A percentile compares a stretch with the other conserved stretches of the same genome.
Evolutionary conservation across 2,888 invertebrate genomes (phyloP).

Genomic region (Linnaemya vulpina): DNA sequence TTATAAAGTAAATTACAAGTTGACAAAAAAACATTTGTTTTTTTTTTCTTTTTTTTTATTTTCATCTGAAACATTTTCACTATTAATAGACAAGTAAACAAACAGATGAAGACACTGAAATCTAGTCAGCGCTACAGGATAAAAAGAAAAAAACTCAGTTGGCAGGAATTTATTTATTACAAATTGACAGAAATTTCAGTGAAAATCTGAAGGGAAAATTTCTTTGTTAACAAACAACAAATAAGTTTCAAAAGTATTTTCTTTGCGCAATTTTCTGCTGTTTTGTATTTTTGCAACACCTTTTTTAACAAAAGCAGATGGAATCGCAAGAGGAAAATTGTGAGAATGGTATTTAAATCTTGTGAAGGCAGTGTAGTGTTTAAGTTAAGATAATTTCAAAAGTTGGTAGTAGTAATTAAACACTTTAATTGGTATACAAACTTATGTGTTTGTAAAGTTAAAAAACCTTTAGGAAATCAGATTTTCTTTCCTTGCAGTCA

Average conservation of each 20-base stretch:
- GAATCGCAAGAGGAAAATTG: background rate
- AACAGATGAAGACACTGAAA: slow-evolving; percentile 11
- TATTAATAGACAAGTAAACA: slow-evolving; percentile 56
- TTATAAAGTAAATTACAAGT: slow-evolving; percentile 53
- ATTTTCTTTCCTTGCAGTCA: too few species aligned
- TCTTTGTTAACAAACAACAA: slow-evolving; percentile 41
- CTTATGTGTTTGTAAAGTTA: background rate
- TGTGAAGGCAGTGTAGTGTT: slow-evolving; percentile 20
- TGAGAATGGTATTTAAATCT: slow-evolving; percentile 30
- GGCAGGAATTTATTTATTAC: slow-evolving; percentile 48
- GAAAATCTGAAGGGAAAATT: slow-evolving; percentile 56
- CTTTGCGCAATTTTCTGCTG: background rate
- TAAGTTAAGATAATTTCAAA: slow-evolving; percentile 57
- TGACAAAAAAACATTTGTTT: slow-evolving; percentile 51
- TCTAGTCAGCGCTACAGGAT: background rate
- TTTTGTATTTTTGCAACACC: slow-evolving; percentile 22
- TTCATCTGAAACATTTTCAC: slow-evolving; percentile 14
- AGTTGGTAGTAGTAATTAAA: slow-evolving; percentile 65
- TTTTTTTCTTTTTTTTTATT: too few species aligned
- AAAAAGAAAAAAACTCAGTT: background rate
- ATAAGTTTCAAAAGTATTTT: slow-evolving; percentile 46
- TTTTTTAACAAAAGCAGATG: background rate
- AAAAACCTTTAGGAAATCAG: slow-evolving; percentile 2
- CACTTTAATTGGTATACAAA: slow-evolving; percentile 45
- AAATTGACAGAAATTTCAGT: slow-evolving; percentile 43